These are phyloP conservation scores for Drosophila niveifrons DNA, from an alignment of 2,888 invertebrate species.

Conservation along the genomic window DNA sequence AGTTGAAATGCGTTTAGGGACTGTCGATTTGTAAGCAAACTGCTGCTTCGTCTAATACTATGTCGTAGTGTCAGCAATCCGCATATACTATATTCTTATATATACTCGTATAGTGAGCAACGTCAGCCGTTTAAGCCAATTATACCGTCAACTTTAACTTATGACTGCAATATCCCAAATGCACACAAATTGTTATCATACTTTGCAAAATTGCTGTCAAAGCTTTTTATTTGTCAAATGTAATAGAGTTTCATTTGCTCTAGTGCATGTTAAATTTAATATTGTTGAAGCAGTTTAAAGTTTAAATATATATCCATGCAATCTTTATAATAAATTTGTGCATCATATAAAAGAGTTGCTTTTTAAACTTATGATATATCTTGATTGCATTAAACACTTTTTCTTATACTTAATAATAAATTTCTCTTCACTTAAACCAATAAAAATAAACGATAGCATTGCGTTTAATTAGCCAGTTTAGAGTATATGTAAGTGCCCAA, in stretches of 20 bases:
- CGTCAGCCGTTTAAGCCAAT: constrained; percentile 45
- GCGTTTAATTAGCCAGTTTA: constrained; percentile 13
- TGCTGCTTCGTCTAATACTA: constrained; percentile 34
- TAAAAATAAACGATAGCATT: neutral
- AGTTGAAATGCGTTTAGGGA: constrained; percentile 70
- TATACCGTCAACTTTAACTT: constrained; percentile 27
- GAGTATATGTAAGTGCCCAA: constrained; percentile 14
- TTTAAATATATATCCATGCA: neutral
- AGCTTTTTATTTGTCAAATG: neutral
- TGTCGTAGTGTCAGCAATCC: neutral
- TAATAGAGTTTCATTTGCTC: neutral
- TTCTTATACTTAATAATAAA: no score
- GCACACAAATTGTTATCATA: constrained; percentile 10
- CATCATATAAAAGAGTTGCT: no score
- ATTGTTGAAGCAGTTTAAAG: neutral
- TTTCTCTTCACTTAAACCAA: no score
- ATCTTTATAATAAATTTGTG: no score
- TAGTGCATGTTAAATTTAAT: neutral
- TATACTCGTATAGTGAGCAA: constrained; percentile 29
- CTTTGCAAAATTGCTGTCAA: neutral
- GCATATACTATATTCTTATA: neutral
- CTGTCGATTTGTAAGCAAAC: constrained; percentile 56
- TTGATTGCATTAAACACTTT: no score
- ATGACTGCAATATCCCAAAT: constrained; percentile 9
- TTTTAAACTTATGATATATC: no score